phyloP scores from a whole-genome alignment of 2,797 vertebrate genomes.

The Pseudomugil tenellus region DNA sequence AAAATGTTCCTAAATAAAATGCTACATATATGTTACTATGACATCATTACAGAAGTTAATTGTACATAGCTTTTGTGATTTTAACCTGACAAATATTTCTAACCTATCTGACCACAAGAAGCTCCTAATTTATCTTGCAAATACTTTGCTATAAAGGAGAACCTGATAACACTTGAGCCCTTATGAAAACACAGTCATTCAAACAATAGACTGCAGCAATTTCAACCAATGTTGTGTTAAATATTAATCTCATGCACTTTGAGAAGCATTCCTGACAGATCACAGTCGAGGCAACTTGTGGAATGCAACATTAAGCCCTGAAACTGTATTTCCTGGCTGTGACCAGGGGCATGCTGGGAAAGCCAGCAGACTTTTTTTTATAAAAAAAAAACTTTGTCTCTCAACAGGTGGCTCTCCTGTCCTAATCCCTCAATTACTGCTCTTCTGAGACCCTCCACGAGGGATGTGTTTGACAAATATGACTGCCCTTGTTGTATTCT shows the following conservation, averaged over 20 bases:
- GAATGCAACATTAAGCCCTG: conserved; percentile 71
- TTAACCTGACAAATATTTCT: background rate
- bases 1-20: background rate
- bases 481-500: conserved; percentile 54
- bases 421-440: conserved; percentile 80
- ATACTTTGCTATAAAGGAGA: conserved; percentile 65
- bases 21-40: background rate
- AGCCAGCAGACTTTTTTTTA: conserved; percentile 56
- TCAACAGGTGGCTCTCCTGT: conserved; percentile 75
- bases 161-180: conserved; percentile 65
- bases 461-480: conserved; percentile 69
- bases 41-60: background rate
- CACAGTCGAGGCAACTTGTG: conserved; percentile 63
- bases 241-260: conserved; percentile 78
- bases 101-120: background rate
- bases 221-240: conserved; percentile 71
- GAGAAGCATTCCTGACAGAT: conserved; percentile 75
- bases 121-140: conserved; percentile 44
- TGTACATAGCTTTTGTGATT: background rate
- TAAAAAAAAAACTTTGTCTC: conserved; percentile 67
- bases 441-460: conserved; percentile 71
- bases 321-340: conserved; percentile 76
- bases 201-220: conserved; percentile 57
- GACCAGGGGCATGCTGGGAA: conserved; percentile 73
- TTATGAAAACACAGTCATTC: conserved; percentile 66